Evolutionary conservation across 2,888 invertebrate genomes (phyloP), one percentile per base, ranked within the genome.

Genomic region (Morpho helenor): DNA sequence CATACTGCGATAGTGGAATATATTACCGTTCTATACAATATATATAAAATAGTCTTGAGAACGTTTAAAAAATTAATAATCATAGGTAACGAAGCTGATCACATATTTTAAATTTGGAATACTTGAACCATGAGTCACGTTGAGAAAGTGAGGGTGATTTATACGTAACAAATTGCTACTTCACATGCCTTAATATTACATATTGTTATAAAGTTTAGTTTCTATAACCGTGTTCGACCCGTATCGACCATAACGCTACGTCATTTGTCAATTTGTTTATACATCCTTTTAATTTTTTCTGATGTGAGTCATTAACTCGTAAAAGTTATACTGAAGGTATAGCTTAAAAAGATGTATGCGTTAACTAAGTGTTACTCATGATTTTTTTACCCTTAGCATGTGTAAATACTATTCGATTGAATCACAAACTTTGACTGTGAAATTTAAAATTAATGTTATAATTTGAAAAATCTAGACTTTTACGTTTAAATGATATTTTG

Each of bases 61-160:
- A 49, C 16, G 2, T 40, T 10, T 16, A 2, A 39, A 8, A 8
- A 7, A 4, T n/a, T 31, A 49, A 39, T n/a, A 49, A 49, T 16
- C 53, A 22, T 23, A 8, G 16, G 22, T 63, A 68, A 73, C 72
- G 76, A 77, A 77, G 76, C 72, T 72, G 74, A 75, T 72, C 74
- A 73, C 74, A 73, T 71, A 77, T 70, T 80, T 80, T 75, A 77
- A 76, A 70, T 72, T 68, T 72, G 76, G 71, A 82, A 85, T 82
- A 80, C 82, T 82, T 84, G 68, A 65, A 51, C 61, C 64, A 72
- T 87, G 87, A 88, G 69, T 88, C 87, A 87, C 68, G 44, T 47
- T 61, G 76, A 69, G 83, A 84, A 84, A 84, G 84, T 80, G 57
- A 61, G 61, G 63, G 61, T 67, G 65, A 71, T 66, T 61, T 66